Base-by-base conservation (phyloP, 1,140 invertebrate species). In the Saxidomus purpurata region DNA sequence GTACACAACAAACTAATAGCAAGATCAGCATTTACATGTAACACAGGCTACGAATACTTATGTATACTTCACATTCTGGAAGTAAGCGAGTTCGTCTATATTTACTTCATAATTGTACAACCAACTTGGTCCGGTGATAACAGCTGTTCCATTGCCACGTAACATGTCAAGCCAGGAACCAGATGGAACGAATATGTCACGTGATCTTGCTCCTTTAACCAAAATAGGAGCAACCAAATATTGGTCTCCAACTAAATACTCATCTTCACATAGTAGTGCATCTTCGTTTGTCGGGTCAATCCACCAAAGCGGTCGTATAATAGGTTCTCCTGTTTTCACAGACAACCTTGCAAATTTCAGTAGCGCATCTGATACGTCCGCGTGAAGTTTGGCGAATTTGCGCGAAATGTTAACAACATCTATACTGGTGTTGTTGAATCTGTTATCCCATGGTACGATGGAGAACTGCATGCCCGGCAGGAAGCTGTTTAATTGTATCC, bases 401-500 rank as follows among this genome's bases (percentile, higher is more conserved):
- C 96, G 97, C 84, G 97, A 96, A 43, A 98, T 97, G 13, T 95
- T 93, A 0, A 98, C 90, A 3, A 96, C 97, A 31, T 55, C 55
- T 17, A 59, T 61, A 11, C 17, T 25, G 98, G 88, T 97, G 2
- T 97, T 93, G 92, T 98, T 97, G 94, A 97, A 99, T 47, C 71
- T 22, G 17, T 40, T 17, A 67, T 98, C 97, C 98, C 98, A 99
- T 0, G 98, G 98, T 0, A 97, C 97, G 88, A 97, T 97, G 0
- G 98, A 99, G 95, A 98, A 99, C 95, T 99, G 98, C 92, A 99
- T 96, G 1, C 97, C 96, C 0, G 98, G 98, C 97, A 99, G 97
- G 92, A 99, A 98, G 0, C 97, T 97, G 90, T 98, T 99, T 0
- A 94, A 97, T 95, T 99, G 97, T 31, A 98, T 95, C 98, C 98